phyloP scores from a whole-genome alignment of 2,888 invertebrate genomes.

The Parnassius orleans region DNA sequence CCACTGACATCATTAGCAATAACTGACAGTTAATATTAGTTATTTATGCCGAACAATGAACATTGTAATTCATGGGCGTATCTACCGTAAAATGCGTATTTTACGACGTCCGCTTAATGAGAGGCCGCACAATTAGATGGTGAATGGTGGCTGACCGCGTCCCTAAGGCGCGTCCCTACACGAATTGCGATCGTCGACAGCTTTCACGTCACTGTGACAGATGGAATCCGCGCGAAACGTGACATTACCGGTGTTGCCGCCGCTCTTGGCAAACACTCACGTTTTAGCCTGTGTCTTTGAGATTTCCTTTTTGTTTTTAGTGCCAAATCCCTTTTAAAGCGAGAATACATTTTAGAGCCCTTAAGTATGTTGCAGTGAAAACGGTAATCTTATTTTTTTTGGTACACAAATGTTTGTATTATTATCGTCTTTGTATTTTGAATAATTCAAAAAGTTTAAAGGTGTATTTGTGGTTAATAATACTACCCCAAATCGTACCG shows the following conservation, averaged over 20 bases:
- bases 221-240: slow-evolving; percentile 35
- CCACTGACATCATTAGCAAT: slow-evolving; percentile 26
- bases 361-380: neutral
- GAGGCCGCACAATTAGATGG: slow-evolving; percentile 52
- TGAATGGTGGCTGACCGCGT: slow-evolving; percentile 29
- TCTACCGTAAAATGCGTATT: slow-evolving; percentile 55
- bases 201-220: slow-evolving; percentile 30
- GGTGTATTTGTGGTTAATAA: too few species aligned
- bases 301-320: slow-evolving; percentile 35
- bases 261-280: slow-evolving; percentile 39
- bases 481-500: too few species aligned
- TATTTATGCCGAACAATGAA: slow-evolving; percentile 60
- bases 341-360: slow-evolving; percentile 28
- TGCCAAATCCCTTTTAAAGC: slow-evolving; percentile 42
- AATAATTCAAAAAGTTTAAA: too few species aligned
- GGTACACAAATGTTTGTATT: too few species aligned
- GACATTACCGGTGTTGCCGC: slow-evolving; percentile 40
- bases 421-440: too few species aligned
- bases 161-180: slow-evolving; percentile 11
- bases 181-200: slow-evolving; percentile 27
- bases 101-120: slow-evolving; percentile 50
- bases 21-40: slow-evolving; percentile 57
- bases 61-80: slow-evolving; percentile 34
- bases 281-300: slow-evolving; percentile 31
- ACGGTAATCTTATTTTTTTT: too few species aligned